A percentile compares a stretch with the other conserved stretches of the same genome.
These are phyloP conservation scores for Jordanella pulchra DNA, from an alignment of 2,797 vertebrate genomes.

Conservation along the genomic window DNA sequence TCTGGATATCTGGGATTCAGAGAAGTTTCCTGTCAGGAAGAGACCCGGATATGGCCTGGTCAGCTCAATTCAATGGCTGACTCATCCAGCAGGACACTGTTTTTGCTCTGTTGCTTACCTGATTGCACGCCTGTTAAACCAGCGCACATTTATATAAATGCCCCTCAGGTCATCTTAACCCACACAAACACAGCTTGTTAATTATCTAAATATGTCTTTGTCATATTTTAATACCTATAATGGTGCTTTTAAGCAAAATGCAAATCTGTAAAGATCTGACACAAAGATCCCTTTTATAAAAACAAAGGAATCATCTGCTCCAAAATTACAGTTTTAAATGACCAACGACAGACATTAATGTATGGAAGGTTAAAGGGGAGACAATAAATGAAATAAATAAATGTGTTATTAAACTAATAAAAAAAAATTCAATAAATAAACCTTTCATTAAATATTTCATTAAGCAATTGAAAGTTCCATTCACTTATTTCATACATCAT, in stretches of 20 bases:
- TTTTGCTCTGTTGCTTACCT: constrained; percentile 26
- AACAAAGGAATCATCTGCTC: too few relatives aligned
- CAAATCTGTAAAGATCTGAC: background rate
- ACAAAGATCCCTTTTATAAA: too few relatives aligned
- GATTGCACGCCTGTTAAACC: background rate
- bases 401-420: too few relatives aligned
- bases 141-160: background rate
- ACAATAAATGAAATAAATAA: too few relatives aligned
- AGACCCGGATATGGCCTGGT: constrained; percentile 66
- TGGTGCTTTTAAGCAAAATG: background rate
- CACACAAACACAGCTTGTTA: background rate
- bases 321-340: too few relatives aligned
- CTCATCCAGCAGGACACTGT: constrained; percentile 63
- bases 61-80: constrained; percentile 64
- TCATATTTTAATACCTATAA: background rate
- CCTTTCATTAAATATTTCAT: too few relatives aligned
- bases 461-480: too few relatives aligned
- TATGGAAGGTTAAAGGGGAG: too few relatives aligned
- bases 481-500: too few relatives aligned
- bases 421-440: too few relatives aligned
- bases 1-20: constrained; percentile 71
- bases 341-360: too few relatives aligned
- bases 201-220: background rate
- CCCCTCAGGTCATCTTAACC: too few relatives aligned
- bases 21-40: constrained; percentile 82